Evolutionary conservation across 2,888 invertebrate species (phyloP).

Genomic region (Trissolcus brochymenae): DNA sequence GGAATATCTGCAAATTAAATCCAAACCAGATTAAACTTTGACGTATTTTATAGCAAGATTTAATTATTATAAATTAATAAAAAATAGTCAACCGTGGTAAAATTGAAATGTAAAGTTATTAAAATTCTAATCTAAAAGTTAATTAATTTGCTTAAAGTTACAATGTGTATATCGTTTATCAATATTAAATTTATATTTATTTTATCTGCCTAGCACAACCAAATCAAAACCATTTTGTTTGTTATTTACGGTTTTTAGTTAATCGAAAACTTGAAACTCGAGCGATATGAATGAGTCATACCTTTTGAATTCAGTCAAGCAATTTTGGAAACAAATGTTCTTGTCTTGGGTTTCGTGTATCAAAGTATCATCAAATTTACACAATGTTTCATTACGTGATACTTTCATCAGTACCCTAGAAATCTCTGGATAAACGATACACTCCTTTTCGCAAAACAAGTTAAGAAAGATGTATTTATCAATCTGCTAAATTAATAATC

Average conservation of each 20-base stretch:
- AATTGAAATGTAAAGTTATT: not conserved
- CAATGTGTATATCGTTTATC: slow-evolving; percentile 33
- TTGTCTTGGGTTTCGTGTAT: not conserved
- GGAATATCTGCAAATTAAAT: slow-evolving; percentile 66
- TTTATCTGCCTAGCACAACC: no score
- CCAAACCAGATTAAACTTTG: not conserved
- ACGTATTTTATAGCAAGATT: not conserved
- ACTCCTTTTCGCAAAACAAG: slow-evolving; percentile 48
- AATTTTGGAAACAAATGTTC: not conserved
- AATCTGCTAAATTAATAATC: slow-evolving; percentile 16
- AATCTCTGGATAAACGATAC: slow-evolving; percentile 48
- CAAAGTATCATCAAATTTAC: not conserved
- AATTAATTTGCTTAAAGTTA: no score
- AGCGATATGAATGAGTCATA: no score
- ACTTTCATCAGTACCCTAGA: slow-evolving; percentile 7
- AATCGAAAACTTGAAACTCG: no score
- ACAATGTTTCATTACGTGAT: slow-evolving; percentile 51
- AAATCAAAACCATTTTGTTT: no score
- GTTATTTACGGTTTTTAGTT: no score
- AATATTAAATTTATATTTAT: slow-evolving; percentile 1
- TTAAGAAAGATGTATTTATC: not conserved
- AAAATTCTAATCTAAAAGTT: not conserved
- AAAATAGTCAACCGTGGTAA: not conserved
- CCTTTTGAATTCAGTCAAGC: no score
- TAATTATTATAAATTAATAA: not conserved